phyloP scores from a whole-genome alignment of 2,888 invertebrate genomes.

The Noctua comes region DNA sequence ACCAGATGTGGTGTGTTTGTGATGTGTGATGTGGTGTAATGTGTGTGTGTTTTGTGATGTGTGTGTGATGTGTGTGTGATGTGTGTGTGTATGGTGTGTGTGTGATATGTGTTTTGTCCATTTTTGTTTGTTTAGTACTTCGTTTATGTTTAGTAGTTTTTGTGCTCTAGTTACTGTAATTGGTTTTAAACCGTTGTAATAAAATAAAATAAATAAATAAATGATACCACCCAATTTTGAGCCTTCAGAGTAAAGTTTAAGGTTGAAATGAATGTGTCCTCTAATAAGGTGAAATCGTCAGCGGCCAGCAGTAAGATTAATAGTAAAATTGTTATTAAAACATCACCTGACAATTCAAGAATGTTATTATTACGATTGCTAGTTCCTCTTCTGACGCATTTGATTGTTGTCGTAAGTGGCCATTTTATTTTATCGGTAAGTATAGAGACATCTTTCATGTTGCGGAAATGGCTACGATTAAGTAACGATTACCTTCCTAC shows the following conservation, averaged over 20 bases:
- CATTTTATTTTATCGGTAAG: slow-evolving; percentile 23
- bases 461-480: slow-evolving; percentile 26
- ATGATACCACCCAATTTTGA: slow-evolving; percentile 1
- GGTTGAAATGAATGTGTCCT: not conserved
- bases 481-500: slow-evolving; percentile 22
- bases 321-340: slow-evolving; percentile 34
- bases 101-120: too few species aligned
- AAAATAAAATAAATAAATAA: too few species aligned
- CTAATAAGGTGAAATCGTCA: not conserved
- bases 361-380: slow-evolving; percentile 41
- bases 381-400: slow-evolving; percentile 38
- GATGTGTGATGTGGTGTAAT: too few species aligned
- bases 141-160: too few species aligned
- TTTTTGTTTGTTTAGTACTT: too few species aligned
- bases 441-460: slow-evolving; percentile 15
- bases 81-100: too few species aligned
- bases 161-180: too few species aligned
- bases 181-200: too few species aligned
- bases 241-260: not conserved
- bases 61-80: too few species aligned
- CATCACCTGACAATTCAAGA: slow-evolving; percentile 23
- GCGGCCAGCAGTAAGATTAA: not conserved
- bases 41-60: too few species aligned
- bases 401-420: slow-evolving; percentile 27
- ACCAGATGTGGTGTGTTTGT: too few species aligned